phyloP scores from a whole-genome alignment of 2,888 invertebrate species.

The Blera fallax region DNA sequence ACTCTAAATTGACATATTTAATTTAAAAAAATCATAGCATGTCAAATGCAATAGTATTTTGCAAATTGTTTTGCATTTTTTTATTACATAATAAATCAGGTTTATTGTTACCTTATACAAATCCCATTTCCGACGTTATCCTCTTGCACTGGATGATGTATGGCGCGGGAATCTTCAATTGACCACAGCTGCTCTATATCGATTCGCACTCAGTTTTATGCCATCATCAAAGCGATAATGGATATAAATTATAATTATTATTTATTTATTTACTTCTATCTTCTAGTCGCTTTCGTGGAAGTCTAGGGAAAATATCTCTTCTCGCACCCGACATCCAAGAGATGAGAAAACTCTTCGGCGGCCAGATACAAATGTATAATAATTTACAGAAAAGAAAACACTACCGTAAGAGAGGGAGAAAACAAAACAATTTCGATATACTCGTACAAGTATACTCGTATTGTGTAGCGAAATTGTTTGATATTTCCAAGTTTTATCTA shows the following conservation, averaged over 20 bases:
- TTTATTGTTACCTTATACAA: background rate
- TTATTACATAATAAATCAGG: background rate
- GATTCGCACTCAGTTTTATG: background rate
- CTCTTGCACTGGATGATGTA: background rate
- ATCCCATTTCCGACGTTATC: background rate
- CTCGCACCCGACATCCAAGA: slow-evolving; percentile 12
- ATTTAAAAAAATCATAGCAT: too few relatives aligned
- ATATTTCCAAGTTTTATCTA: slow-evolving; percentile 66
- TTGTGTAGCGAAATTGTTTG: slow-evolving; percentile 54
- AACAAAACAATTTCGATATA: slow-evolving; percentile 27
- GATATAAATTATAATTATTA: slow-evolving; percentile 41
- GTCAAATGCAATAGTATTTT: too few relatives aligned
- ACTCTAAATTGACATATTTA: too few relatives aligned
- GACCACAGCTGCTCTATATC: background rate
- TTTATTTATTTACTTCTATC: slow-evolving; percentile 25
- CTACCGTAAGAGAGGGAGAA: slow-evolving; percentile 4
- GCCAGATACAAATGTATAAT: slow-evolving; percentile 5
- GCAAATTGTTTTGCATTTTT: too few relatives aligned
- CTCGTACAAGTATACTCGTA: slow-evolving; percentile 27
- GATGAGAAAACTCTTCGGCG: slow-evolving; percentile 29
- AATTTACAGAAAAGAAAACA: slow-evolving; percentile 49
- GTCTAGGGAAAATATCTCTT: background rate
- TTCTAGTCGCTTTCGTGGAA: slow-evolving; percentile 16
- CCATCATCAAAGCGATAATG: slow-evolving; percentile 23
- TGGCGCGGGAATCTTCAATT: background rate